A percentile compares a stretch with the other conserved stretches of the same genome.
phyloP scores from a whole-genome alignment of 2,888 invertebrate genomes.

The Mythimna impura region DNA sequence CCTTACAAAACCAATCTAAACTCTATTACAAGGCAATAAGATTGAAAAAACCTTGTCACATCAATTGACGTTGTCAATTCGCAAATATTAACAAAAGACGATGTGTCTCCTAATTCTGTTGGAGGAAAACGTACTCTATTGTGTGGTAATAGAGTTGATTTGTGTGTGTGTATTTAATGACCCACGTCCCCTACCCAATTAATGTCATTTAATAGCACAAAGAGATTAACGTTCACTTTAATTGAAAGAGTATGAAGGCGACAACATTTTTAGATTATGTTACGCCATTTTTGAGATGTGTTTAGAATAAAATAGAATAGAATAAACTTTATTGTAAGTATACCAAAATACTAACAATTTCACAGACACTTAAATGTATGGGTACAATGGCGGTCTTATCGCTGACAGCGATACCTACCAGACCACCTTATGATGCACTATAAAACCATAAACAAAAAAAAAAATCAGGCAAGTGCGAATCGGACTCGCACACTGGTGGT shows the following conservation, averaged over 20 bases:
- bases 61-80: slow-evolving; percentile 77
- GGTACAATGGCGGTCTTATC: too few relatives aligned
- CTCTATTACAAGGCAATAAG: slow-evolving; percentile 65
- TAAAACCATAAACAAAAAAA: too few relatives aligned
- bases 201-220: slow-evolving; percentile 89
- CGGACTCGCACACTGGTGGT: too few relatives aligned
- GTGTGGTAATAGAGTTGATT: slow-evolving; percentile 60
- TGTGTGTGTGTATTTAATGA: slow-evolving; percentile 61
- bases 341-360: too few relatives aligned
- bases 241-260: slow-evolving; percentile 85
- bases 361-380: too few relatives aligned
- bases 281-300: slow-evolving; percentile 22
- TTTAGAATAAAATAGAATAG: too few relatives aligned
- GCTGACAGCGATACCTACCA: too few relatives aligned
- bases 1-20: slow-evolving; percentile 48
- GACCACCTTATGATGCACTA: too few relatives aligned
- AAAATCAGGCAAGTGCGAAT: too few relatives aligned
- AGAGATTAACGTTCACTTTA: slow-evolving; percentile 86
- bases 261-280: slow-evolving; percentile 53
- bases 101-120: slow-evolving; percentile 61
- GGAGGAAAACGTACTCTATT: slow-evolving; percentile 71
- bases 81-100: slow-evolving; percentile 85
- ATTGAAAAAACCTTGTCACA: slow-evolving; percentile 62
- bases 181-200: slow-evolving; percentile 84
- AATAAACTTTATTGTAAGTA: too few relatives aligned